phyloP scores from a whole-genome alignment of 2,888 invertebrate genomes.

The Amiota mariae region DNA sequence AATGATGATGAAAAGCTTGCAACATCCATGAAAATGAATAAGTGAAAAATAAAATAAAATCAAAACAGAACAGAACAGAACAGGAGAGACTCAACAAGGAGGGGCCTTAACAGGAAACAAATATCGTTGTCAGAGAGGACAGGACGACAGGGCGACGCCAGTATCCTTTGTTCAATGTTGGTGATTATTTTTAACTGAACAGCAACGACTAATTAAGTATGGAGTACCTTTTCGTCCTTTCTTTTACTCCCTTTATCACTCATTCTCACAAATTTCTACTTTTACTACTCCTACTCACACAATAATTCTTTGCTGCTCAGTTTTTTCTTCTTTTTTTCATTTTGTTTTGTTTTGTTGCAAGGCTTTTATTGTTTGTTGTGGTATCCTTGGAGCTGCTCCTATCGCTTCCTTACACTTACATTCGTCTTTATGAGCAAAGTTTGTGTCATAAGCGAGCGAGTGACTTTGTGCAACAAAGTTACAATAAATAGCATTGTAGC shows the following conservation, averaged over 20 bases:
- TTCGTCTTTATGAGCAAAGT: constrained; percentile 14
- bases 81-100: not conserved
- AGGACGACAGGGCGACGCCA: too few species aligned
- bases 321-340: not conserved
- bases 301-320: constrained; percentile 37
- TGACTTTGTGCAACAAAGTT: constrained; percentile 56
- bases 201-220: constrained; percentile 67
- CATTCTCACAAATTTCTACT: constrained; percentile 22
- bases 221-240: constrained; percentile 59
- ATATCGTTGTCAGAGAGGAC: too few species aligned
- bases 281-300: constrained; percentile 41
- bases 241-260: constrained; percentile 22
- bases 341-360: not conserved
- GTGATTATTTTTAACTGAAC: constrained; percentile 65
- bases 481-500: constrained; percentile 65
- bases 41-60: not conserved
- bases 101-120: too few species aligned
- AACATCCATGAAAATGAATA: not conserved
- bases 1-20: constrained; percentile 28
- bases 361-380: constrained; percentile 33
- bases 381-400: not conserved
- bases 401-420: too few species aligned
- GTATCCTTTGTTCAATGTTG: constrained; percentile 37
- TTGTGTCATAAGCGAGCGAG: constrained; percentile 25
- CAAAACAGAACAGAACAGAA: not conserved